These are phyloP conservation scores for Lophotriccus pileatus DNA, from an alignment of 2,797 vertebrate genomes.

Conservation along the genomic window DNA sequence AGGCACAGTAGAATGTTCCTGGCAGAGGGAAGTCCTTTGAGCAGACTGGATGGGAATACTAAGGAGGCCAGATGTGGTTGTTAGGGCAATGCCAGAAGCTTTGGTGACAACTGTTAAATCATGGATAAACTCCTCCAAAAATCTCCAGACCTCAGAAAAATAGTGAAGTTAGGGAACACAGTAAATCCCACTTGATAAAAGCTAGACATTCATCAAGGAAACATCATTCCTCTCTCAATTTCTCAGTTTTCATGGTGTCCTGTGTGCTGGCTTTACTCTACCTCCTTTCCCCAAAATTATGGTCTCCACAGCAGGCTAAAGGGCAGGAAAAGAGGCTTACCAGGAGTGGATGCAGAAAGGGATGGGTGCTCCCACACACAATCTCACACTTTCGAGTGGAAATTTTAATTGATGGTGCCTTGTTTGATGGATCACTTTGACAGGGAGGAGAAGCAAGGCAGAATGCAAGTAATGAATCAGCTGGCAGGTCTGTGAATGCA, in stretches of 20 bases:
- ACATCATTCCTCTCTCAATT: background rate
- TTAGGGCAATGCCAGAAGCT: background rate
- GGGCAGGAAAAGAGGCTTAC: background rate
- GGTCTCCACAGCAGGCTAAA: background rate
- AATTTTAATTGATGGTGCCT: background rate
- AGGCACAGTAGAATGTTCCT: background rate
- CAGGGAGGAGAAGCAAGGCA: slow-evolving; percentile 17
- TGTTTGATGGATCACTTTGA: slow-evolving; percentile 38
- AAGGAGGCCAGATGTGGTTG: background rate
- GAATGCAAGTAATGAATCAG: slow-evolving; percentile 70
- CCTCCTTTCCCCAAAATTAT: background rate
- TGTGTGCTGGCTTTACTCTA: background rate
- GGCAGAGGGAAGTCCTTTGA: background rate
- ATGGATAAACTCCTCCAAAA: background rate
- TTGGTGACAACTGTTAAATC: background rate
- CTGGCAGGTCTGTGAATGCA: slow-evolving; percentile 38
- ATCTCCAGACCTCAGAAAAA: background rate
- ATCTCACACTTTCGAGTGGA: background rate
- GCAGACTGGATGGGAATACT: background rate
- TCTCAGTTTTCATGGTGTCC: background rate
- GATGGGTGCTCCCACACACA: background rate
- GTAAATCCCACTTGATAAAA: background rate
- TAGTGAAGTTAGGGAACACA: background rate
- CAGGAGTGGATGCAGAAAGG: background rate
- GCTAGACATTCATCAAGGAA: background rate